Evolutionary conservation across 1,140 invertebrate genomes (phyloP), one percentile per base, ranked within the genome.

Genomic region (Sweltsa coloradensis): DNA sequence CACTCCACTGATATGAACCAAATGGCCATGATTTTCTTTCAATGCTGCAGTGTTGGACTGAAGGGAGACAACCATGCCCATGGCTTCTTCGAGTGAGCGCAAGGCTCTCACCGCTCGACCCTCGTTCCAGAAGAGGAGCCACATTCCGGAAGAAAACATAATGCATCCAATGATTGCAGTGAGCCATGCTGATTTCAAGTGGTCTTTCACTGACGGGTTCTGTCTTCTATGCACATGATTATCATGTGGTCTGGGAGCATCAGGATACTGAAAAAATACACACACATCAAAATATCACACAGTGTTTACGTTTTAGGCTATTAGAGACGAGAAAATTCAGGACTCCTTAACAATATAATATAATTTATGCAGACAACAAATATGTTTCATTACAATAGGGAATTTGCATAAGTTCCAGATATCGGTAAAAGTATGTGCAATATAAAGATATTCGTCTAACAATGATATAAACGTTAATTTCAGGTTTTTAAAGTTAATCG

Each of bases 1-100:
- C 16, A 73, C 67, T 0, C 86, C 88, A 40, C 71, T 74, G 4
- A 91, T 66, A 61, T 92, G 83, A 1, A 92, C 74, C 26, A 92
- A 72, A 52, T 74, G 72, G 1, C 80, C 79, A 61, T 89, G 79
- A 56, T 82, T 81, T 48, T 78, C 75, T 3, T 71, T 56, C 16
- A 74, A 65, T 18, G 76, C 55, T 7, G 69, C 65, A 3, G 63
- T 53, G 54, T 69, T 70, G 13, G 70, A 66, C 49, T 74, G 65
- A 3, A 81, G 59, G 11, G 69, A 64, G 41, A 78, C 67, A 14
- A 78, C 70, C 55, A 74, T 70, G 26, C 70, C 71, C 50, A 79
- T 66, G 13, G 79, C 81, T 64, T 86, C 83, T 54, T 83, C 75
- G 39, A 85, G 62, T 13, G 81, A 81, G 57, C 78, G 64, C 3